Base-by-base conservation (phyloP, 1,140 invertebrate species). In the Temnothorax nylanderi region DNA sequence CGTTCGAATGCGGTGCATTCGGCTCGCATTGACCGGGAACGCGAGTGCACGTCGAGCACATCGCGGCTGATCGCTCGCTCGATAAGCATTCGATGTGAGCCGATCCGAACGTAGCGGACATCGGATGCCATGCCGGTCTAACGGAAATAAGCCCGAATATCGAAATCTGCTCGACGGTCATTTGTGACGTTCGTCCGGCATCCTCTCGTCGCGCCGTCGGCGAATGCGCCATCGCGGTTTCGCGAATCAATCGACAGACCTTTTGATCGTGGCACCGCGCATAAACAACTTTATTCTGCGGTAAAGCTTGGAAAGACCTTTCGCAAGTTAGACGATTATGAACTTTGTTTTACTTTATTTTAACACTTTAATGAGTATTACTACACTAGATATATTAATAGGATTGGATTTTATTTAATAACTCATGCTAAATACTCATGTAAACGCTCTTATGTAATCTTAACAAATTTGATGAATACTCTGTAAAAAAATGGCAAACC, bases 11-110 rank as follows among this genome's bases (percentile, higher is more conserved):
- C 21, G 18, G 41, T 21, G 32, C 54, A 21, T 49, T 47, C 67
- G 18, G n/a, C 11, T 72, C 18, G 69, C 69, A 75, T 84, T 84
- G 80, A 84, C 32, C 80, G 56, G 26, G 32, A 78, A 84, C 54
- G 54, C 54, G 44, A 84, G 56, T 75, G 54, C 69, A 84, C 34
- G 56, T 62, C 11, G 56, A 84, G 69, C 69, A 84, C 44, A 21
- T 37, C 37, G 54, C 16, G 54, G 41, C 16, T 8, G 80, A 84
- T 75, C 26, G 69, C 18, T 47, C 54, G 51, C 56, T 84, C 69
- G 67, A 84, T 84, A 74, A 84, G 80, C 69, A 37, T 62, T 75
- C 41, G 26, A 47, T 58, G 41, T 47, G 49, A 37, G 41, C 47
- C n/a, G 49, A 37, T 26, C 47, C n/a, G 26, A 62, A 74, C 54